Evolutionary conservation across 1,140 invertebrate genomes (phyloP).

Genomic region (Psix sp.): DNA sequence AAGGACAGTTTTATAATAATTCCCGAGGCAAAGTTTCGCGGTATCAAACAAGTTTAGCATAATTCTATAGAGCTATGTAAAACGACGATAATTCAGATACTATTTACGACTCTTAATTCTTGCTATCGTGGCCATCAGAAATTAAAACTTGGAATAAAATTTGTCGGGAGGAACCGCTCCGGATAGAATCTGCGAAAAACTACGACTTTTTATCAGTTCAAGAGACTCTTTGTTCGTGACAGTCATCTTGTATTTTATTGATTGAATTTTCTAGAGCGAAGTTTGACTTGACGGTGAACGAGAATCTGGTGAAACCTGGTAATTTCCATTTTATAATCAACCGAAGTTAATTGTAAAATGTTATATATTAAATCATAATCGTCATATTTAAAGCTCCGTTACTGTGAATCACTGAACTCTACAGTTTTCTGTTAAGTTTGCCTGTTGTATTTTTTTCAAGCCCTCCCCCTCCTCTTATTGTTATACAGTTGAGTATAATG

Average conservation of each 20-base stretch:
- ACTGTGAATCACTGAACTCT: too few species aligned
- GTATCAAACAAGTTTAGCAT: background rate
- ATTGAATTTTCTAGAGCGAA: constrained; percentile 63
- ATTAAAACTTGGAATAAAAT: constrained; percentile 37
- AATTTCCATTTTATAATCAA: constrained; percentile 41
- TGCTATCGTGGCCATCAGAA: constrained; percentile 18
- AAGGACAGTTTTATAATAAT: background rate
- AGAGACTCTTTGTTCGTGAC: constrained; percentile 64
- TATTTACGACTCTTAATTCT: constrained; percentile 31
- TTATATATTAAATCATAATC: constrained; percentile 1
- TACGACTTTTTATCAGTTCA: constrained; percentile 62
- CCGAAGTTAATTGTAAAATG: constrained; percentile 8
- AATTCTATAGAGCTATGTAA: background rate
- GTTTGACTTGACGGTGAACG: constrained; percentile 43
- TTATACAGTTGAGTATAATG: too few species aligned
- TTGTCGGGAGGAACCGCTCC: constrained; percentile 29
- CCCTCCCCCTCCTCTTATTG: too few species aligned
- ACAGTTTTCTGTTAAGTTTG: background rate
- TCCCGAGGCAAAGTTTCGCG: background rate
- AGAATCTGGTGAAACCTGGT: constrained; percentile 48
- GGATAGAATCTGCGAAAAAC: constrained; percentile 42
- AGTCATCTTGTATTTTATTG: constrained; percentile 62
- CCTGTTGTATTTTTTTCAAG: too few species aligned
- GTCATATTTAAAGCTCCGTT: too few species aligned
- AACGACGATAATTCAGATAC: constrained; percentile 4